phyloP scores from a whole-genome alignment of 2,797 vertebrate species.

The Sebastes cheni region DNA sequence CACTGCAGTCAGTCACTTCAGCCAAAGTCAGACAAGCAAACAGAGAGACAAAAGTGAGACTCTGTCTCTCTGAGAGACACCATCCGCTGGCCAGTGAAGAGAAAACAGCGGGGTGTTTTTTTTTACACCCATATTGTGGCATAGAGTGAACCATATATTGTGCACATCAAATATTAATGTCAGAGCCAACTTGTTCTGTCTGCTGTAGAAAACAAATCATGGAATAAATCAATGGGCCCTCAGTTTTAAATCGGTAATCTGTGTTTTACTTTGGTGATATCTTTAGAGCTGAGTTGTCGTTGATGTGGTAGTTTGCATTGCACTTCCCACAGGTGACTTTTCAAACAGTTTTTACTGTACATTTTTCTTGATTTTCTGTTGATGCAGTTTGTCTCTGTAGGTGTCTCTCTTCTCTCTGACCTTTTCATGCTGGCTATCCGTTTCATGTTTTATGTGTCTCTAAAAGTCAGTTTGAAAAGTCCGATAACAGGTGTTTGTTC shows the following conservation, averaged over 20 bases:
- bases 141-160: neutral
- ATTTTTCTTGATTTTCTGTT: neutral
- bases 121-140: neutral
- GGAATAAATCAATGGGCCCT: neutral
- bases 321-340: neutral
- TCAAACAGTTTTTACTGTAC: neutral
- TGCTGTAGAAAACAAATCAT: neutral
- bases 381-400: neutral
- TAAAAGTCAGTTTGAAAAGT: neutral
- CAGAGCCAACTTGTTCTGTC: neutral
- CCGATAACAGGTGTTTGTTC: neutral
- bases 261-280: neutral
- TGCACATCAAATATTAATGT: neutral
- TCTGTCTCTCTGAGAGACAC: constrained; percentile 5
- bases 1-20: neutral
- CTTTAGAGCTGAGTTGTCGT: neutral
- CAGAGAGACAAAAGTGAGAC: constrained; percentile 41
- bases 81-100: constrained; percentile 5
- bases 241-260: neutral
- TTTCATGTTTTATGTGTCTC: neutral
- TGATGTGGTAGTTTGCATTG: neutral
- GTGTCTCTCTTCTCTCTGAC: neutral
- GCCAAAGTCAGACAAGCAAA: constrained; percentile 29
- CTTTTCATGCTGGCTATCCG: neutral
- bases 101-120: constrained; percentile 10